A percentile compares a stretch with the other conserved stretches of the same genome.
phyloP scores from a whole-genome alignment of 2,113 vertebrate genomes.

The Thermophis baileyi region DNA sequence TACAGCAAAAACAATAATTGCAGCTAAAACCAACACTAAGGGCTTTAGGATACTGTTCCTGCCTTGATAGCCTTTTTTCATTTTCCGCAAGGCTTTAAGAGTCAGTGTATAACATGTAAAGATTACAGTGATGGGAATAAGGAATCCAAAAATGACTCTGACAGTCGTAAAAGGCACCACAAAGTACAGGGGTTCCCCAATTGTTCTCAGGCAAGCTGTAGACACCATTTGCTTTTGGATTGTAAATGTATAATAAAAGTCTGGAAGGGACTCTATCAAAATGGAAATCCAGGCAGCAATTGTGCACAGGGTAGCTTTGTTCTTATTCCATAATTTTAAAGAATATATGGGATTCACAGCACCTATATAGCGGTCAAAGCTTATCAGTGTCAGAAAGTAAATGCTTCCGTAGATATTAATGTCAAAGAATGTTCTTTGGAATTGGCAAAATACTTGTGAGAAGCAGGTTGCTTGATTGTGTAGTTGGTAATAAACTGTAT shows the following conservation, averaged over 20 bases:
- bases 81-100: conserved; percentile 59
- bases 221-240: conserved; percentile 2
- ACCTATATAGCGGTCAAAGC: conserved; percentile 74
- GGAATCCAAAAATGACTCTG: conserved; percentile 66
- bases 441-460: conserved; percentile 63
- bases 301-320: conserved; percentile 68
- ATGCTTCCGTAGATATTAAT: conserved; percentile 77
- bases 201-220: conserved; percentile 50
- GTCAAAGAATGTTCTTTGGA: conserved; percentile 72
- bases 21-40: conserved; percentile 69
- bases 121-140: conserved; percentile 69
- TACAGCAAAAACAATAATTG: conserved; percentile 71
- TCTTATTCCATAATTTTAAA: conserved; percentile 72
- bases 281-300: conserved; percentile 62
- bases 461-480: conserved; percentile 38
- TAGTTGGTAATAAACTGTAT: conserved; percentile 69
- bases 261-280: conserved; percentile 54
- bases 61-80: conserved; percentile 44
- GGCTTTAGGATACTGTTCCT: conserved; percentile 60
- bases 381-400: conserved; percentile 76
- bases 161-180: conserved; percentile 50
- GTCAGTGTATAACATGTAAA: conserved; percentile 68
- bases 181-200: conserved; percentile 54
- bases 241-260: conserved; percentile 64
- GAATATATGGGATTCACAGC: conserved; percentile 75